Conservation (phyloP, 2,113 vertebrate species). For the Caloenas nicobarica region DNA sequence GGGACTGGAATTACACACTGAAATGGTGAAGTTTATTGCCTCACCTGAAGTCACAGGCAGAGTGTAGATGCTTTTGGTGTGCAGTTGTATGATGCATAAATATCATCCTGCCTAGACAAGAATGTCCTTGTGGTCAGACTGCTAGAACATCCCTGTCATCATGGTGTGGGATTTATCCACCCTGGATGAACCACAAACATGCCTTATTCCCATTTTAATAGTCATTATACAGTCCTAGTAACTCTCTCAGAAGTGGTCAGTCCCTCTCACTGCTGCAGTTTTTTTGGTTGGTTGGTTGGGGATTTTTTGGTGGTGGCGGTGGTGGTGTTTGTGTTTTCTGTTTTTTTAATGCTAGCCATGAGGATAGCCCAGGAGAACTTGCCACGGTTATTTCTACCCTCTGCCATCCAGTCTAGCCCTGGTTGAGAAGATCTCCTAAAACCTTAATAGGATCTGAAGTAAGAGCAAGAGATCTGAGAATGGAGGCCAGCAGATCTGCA, state of each 20-base stretch:
- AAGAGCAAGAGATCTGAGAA: background rate
- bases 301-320: too few relatives aligned
- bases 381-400: background rate
- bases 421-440: background rate
- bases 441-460: background rate
- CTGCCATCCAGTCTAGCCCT: background rate
- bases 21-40: background rate
- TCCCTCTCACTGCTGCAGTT: background rate
- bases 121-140: background rate
- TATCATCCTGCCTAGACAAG: background rate
- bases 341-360: background rate
- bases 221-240: background rate
- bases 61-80: background rate
- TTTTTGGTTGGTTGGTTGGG: background rate
- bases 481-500: background rate
- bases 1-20: background rate
- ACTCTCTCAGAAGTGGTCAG: background rate
- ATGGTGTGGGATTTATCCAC: background rate
- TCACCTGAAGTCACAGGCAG: background rate
- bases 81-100: background rate
- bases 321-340: too few relatives aligned
- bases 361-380: background rate
- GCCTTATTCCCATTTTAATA: background rate
- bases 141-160: background rate
- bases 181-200: background rate